phyloP scores from a whole-genome alignment of 2,888 invertebrate species.

The Metacarcinus magister region DNA sequence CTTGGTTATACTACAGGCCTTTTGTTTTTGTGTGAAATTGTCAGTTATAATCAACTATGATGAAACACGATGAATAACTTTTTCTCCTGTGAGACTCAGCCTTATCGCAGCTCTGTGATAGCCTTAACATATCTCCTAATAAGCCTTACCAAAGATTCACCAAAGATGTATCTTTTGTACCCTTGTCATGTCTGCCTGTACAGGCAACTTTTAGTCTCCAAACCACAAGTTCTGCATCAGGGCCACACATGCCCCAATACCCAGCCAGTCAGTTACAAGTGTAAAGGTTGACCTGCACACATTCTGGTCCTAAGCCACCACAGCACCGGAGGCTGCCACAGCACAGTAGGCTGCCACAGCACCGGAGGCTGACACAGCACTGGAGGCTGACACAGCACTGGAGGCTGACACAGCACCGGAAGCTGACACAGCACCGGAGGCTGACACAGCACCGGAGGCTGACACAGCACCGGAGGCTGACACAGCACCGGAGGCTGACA shows the following conservation, averaged over 20 bases:
- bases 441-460: too few relatives aligned
- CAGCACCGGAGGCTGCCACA: background rate
- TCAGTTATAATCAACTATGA: slow-evolving; percentile 59
- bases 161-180: slow-evolving; percentile 80
- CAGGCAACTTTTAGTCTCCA: slow-evolving; percentile 52
- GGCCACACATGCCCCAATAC: slow-evolving; percentile 51
- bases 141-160: slow-evolving; percentile 80
- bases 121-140: slow-evolving; percentile 79
- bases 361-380: too few relatives aligned
- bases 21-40: slow-evolving; percentile 44
- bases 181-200: slow-evolving; percentile 67
- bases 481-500: too few relatives aligned
- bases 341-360: too few relatives aligned
- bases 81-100: slow-evolving; percentile 78
- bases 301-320: background rate
- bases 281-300: background rate
- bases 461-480: too few relatives aligned
- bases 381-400: too few relatives aligned
- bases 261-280: slow-evolving; percentile 12
- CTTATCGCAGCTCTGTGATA: slow-evolving; percentile 80
- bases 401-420: too few relatives aligned
- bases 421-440: too few relatives aligned
- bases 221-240: slow-evolving; percentile 53
- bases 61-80: slow-evolving; percentile 69
- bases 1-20: slow-evolving; percentile 44